Conservation (phyloP, 1,140 invertebrate species). For the Belonocnema kinseyi region DNA sequence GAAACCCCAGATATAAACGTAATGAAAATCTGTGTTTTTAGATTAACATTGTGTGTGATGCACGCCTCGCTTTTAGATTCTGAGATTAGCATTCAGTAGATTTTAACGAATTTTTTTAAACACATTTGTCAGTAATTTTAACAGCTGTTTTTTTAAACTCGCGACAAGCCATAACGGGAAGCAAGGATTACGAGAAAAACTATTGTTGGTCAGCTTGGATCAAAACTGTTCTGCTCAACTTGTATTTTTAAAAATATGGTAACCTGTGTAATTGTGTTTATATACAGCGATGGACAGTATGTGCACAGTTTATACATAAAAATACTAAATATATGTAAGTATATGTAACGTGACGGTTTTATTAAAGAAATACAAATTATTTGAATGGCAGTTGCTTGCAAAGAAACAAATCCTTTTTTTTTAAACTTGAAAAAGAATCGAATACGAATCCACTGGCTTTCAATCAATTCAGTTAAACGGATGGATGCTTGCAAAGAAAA, state of each 20-base stretch:
- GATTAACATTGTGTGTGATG: slow-evolving; percentile 13
- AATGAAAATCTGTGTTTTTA: background rate
- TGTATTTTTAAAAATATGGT: background rate
- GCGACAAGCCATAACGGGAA: slow-evolving; percentile 28
- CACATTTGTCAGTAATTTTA: background rate
- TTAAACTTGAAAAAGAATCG: background rate
- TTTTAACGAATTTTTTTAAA: too few species aligned
- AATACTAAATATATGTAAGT: background rate
- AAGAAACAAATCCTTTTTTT: background rate
- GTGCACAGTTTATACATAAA: background rate
- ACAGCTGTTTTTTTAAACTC: slow-evolving; percentile 16
- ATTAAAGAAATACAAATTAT: background rate
- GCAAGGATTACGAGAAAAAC: slow-evolving; percentile 25
- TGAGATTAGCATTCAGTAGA: background rate
- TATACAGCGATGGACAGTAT: slow-evolving; percentile 12
- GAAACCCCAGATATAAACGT: background rate
- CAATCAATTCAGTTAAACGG: too few species aligned
- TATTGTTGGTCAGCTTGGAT: slow-evolving; percentile 14
- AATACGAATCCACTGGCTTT: background rate
- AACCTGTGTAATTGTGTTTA: slow-evolving; percentile 9
- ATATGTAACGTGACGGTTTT: background rate
- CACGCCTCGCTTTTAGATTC: background rate
- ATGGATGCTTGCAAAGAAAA: background rate
- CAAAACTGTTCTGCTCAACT: background rate
- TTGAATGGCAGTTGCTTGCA: background rate